phyloP scores from a whole-genome alignment of 2,113 vertebrate species.

The Typhlomys cinereus region DNA sequence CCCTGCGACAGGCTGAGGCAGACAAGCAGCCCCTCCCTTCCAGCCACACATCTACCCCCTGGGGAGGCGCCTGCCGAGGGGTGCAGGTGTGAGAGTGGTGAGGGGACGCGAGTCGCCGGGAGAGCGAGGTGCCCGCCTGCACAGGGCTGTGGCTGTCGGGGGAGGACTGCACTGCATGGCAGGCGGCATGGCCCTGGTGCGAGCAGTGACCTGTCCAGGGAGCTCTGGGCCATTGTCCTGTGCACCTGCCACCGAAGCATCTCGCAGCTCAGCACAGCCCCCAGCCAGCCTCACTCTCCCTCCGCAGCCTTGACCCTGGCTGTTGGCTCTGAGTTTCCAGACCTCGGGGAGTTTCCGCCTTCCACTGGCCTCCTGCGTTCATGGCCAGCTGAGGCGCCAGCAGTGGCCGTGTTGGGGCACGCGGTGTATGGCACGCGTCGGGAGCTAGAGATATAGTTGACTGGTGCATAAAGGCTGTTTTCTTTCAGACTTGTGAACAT shows the following conservation, averaged over 20 bases:
- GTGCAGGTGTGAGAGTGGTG: background rate
- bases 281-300: background rate
- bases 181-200: accelerated
- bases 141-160: background rate
- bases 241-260: accelerated
- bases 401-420: background rate
- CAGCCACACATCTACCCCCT: accelerated
- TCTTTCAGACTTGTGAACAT: constrained; percentile 23
- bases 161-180: background rate
- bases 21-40: background rate
- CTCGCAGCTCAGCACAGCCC: accelerated
- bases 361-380: accelerated
- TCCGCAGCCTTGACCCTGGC: accelerated
- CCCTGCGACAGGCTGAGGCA: background rate
- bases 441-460: background rate
- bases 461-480: background rate
- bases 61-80: background rate
- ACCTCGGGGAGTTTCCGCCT: background rate
- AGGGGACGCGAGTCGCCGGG: background rate
- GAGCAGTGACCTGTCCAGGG: background rate
- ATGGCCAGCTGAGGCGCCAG: background rate
- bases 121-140: background rate
- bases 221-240: accelerated
- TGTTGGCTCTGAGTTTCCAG: background rate
- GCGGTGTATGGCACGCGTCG: too few species aligned